phyloP scores from a whole-genome alignment of 1,140 invertebrate species.

The Neocloeon triangulifer region DNA sequence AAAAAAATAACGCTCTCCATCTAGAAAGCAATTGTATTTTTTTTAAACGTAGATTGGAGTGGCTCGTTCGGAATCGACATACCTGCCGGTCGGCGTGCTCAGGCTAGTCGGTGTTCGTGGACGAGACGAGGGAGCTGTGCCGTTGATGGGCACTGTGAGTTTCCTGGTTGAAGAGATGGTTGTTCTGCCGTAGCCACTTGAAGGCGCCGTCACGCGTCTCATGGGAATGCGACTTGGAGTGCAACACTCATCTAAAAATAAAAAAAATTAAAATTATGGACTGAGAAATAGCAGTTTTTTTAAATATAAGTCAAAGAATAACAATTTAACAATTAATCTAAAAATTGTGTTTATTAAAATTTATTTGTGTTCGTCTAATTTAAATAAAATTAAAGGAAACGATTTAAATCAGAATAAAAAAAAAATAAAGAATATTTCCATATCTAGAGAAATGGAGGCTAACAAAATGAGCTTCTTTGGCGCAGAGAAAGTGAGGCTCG shows the following conservation, averaged over 20 bases:
- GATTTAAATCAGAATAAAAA: too few relatives aligned
- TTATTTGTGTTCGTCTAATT: too few relatives aligned
- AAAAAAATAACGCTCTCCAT: too few relatives aligned
- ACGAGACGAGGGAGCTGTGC: conserved; percentile 29
- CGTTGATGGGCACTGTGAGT: conserved; percentile 14
- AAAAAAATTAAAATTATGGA: not conserved
- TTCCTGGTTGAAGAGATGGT: conserved; percentile 17
- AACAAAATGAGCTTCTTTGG: too few relatives aligned
- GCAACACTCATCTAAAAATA: conserved; percentile 33
- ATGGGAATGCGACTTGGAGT: conserved; percentile 15
- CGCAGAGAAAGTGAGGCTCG: too few relatives aligned
- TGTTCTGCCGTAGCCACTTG: conserved; percentile 13
- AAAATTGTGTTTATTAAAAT: too few relatives aligned
- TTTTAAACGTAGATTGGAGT: too few relatives aligned
- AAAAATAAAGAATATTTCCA: too few relatives aligned
- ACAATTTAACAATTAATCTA: conserved; percentile 1
- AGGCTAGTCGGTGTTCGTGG: conserved; percentile 45
- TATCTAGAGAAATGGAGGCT: too few relatives aligned
- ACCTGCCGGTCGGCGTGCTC: conserved; percentile 36
- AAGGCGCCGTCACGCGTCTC: conserved; percentile 5
- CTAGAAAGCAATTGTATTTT: too few relatives aligned
- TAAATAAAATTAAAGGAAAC: too few relatives aligned
- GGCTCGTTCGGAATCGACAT: too few relatives aligned
- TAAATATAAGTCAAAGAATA: not conserved
- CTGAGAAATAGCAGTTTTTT: not conserved